Evolutionary conservation across 2,888 invertebrate species (phyloP).

Genomic region (Augochlorella aurata): DNA sequence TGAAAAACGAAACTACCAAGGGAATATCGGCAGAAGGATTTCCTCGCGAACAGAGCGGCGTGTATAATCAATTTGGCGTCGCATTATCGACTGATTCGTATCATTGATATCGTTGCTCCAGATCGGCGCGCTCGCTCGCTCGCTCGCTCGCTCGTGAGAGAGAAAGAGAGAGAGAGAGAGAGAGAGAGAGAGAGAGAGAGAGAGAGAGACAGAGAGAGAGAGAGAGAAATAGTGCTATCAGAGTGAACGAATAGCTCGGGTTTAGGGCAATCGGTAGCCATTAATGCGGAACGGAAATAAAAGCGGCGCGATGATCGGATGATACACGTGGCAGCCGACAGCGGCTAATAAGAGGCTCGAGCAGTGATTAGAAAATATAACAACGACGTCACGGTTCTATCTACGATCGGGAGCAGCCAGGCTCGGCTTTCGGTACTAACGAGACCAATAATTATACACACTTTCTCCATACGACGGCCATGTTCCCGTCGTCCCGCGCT

Average conservation of each 20-base stretch:
- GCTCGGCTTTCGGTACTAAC: slow-evolving; percentile 30
- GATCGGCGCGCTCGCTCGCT: too few species aligned
- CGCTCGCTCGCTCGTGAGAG: too few species aligned
- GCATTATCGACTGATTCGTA: background rate
- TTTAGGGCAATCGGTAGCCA: background rate
- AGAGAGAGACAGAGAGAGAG: too few species aligned
- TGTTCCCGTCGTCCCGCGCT: slow-evolving; percentile 47
- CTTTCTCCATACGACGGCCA: slow-evolving; percentile 45
- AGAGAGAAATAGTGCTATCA: too few species aligned
- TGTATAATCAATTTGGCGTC: background rate
- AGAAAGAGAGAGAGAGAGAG: too few species aligned
- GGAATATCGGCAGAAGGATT: background rate
- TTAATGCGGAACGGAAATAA: slow-evolving; percentile 21
- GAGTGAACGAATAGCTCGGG: background rate
- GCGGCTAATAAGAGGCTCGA: slow-evolving; percentile 22
- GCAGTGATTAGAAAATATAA: slow-evolving; percentile 45
- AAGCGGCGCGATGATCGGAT: slow-evolving; percentile 4
- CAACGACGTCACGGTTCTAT: slow-evolving; percentile 31
- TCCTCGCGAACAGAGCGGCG: background rate
- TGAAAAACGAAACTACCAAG: background rate
- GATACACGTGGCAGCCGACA: background rate
- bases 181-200: too few species aligned
- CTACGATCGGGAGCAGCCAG: background rate
- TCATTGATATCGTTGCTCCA: too few species aligned
- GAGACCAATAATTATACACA: slow-evolving; percentile 50